Evolutionary conservation across 2,888 invertebrate genomes (phyloP).

Genomic region (Lomographa bimaculata): DNA sequence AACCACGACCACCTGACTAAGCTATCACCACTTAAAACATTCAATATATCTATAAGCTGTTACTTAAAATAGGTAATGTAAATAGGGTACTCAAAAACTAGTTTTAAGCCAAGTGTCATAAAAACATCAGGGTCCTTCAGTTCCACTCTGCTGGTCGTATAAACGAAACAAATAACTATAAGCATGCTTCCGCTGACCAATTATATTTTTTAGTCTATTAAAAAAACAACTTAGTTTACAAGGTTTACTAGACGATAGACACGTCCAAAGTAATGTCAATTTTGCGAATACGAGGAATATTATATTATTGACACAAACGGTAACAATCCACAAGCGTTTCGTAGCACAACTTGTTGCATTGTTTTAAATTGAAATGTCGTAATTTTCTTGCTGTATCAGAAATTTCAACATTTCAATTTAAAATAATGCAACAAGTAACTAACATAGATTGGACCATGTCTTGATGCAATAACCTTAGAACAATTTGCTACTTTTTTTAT

Average conservation of each 20-base stretch:
- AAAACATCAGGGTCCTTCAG: conserved; percentile 37
- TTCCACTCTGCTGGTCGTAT: conserved; percentile 39
- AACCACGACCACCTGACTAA: too few relatives aligned
- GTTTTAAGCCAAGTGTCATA: conserved; percentile 20
- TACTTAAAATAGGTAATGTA: too few relatives aligned
- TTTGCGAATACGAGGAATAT: conserved; percentile 46
- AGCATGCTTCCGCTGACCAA: conserved; percentile 69
- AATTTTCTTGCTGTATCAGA: too few relatives aligned
- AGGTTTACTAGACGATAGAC: conserved; percentile 69
- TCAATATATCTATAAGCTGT: too few relatives aligned
- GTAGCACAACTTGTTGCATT: conserved; percentile 11
- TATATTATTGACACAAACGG: conserved; percentile 21
- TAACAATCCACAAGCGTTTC: too few relatives aligned
- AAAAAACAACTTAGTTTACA: conserved; percentile 52
- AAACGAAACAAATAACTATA: conserved; percentile 58
- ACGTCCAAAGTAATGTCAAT: conserved; percentile 58
- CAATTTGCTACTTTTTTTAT: too few relatives aligned
- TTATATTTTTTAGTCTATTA: conserved; percentile 63
- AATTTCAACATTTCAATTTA: too few relatives aligned
- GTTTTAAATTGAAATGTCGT: conserved; percentile 13
- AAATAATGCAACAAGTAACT: too few relatives aligned
- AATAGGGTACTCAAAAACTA: conserved; percentile 21
- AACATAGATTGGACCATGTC: too few relatives aligned
- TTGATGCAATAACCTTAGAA: too few relatives aligned
- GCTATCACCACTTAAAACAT: too few relatives aligned